Conservation (phyloP, 1,140 invertebrate genomes). For the Ctenoplectra terminalis region DNA sequence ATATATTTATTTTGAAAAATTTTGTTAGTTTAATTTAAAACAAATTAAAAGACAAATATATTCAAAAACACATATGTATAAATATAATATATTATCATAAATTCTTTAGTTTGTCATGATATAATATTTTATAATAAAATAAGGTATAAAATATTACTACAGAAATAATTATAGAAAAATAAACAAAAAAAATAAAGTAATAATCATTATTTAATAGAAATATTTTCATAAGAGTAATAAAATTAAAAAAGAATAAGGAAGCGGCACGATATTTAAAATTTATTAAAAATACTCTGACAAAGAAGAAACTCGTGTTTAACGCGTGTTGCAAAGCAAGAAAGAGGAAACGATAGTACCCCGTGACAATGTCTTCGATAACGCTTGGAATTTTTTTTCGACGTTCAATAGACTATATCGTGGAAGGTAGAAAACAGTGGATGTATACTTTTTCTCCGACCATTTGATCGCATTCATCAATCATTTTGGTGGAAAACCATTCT, state of each 20-base stretch:
- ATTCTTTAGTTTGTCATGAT: too few relatives aligned
- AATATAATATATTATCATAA: too few relatives aligned
- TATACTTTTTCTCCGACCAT: neutral
- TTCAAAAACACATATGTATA: too few relatives aligned
- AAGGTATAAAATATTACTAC: too few relatives aligned
- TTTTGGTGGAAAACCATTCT: neutral
- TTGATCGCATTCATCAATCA: conserved; percentile 40
- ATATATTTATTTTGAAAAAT: too few relatives aligned
- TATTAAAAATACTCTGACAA: neutral
- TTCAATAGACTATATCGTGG: neutral
- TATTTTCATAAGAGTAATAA: neutral
- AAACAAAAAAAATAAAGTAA: too few relatives aligned
- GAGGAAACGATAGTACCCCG: neutral
- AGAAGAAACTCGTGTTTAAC: neutral
- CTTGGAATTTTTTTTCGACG: neutral
- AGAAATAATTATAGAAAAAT: too few relatives aligned
- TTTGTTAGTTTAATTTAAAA: too few relatives aligned
- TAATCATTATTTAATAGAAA: too few relatives aligned
- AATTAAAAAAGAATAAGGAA: neutral
- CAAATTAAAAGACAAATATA: too few relatives aligned
- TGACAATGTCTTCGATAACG: neutral
- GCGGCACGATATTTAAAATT: neutral
- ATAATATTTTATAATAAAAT: too few relatives aligned
- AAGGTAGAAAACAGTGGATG: neutral
- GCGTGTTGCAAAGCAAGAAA: neutral